A percentile compares a stretch with the other conserved stretches of the same genome.
These are phyloP conservation scores for Escarpia spicata DNA, from an alignment of 2,888 invertebrate species.

Conservation along the genomic window DNA sequence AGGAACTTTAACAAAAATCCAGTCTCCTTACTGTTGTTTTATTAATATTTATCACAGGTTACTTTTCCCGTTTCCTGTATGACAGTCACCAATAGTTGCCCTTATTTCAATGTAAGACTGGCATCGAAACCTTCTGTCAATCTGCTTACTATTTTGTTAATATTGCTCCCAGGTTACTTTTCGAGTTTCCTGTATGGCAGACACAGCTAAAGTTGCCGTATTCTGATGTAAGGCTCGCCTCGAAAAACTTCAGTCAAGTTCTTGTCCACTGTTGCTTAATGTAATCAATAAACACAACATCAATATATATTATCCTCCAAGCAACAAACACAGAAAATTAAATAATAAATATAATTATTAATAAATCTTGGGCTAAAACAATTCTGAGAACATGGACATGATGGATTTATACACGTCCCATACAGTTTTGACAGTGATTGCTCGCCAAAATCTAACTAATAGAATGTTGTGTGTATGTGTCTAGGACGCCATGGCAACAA, in stretches of 20 bases:
- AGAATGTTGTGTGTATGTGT: neutral
- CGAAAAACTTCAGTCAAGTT: neutral
- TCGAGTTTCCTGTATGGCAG: neutral
- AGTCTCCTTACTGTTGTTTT: too few relatives aligned
- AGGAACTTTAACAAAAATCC: neutral
- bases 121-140: too few relatives aligned
- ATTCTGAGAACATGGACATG: neutral
- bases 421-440: neutral
- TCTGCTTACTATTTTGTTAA: neutral
- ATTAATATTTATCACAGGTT: too few relatives aligned
- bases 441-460: neutral
- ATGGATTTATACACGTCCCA: neutral
- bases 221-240: too few relatives aligned
- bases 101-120: too few relatives aligned
- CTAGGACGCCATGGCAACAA: neutral
- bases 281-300: neutral
- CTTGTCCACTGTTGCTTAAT: neutral
- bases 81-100: too few relatives aligned
- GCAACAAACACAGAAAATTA: neutral
- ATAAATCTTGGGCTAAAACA: neutral
- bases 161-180: neutral
- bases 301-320: neutral
- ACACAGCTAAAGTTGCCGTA: neutral
- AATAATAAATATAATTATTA: neutral
- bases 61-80: too few relatives aligned